A percentile compares a stretch with the other conserved stretches of the same genome.
Conservation (phyloP, 2,888 invertebrate genomes). For the Caenorhabditis parvicauda region DNA sequence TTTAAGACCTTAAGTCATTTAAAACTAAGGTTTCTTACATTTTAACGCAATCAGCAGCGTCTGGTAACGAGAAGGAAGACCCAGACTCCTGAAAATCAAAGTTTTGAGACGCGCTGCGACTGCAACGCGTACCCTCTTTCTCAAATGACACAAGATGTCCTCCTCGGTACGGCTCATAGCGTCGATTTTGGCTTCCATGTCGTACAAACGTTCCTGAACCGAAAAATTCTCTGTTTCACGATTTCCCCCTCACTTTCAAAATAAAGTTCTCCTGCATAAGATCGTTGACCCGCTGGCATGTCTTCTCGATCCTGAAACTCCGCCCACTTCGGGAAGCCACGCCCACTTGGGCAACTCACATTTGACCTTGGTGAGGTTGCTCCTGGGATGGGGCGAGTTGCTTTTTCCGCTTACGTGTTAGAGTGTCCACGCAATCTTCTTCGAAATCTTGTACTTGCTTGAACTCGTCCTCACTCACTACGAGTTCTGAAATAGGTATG, state of each 20-base stretch:
- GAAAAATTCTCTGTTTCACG: not conserved
- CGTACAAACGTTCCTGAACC: constrained; percentile 13
- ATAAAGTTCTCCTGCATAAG: constrained; percentile 44
- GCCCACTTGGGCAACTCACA: too few relatives aligned
- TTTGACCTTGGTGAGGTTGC: constrained; percentile 13
- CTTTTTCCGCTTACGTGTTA: constrained; percentile 71
- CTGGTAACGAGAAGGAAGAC: constrained; percentile 21
- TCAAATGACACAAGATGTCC: constrained; percentile 10
- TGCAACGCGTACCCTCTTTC: not conserved
- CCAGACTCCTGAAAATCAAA: constrained; percentile 15
- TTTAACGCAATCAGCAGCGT: constrained; percentile 9
- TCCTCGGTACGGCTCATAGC: constrained; percentile 18
- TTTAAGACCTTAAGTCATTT: too few relatives aligned
- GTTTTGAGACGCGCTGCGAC: not conserved
- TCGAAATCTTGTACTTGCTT: constrained; percentile 93
- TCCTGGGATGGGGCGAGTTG: constrained; percentile 21
- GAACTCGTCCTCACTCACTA: constrained; percentile 87
- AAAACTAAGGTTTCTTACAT: too few relatives aligned
- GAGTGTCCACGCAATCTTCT: constrained; percentile 95
- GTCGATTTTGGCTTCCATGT: constrained; percentile 33
- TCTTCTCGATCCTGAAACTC: constrained; percentile 32
- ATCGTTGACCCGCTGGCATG: constrained; percentile 37
- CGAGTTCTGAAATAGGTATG: constrained; percentile 70
- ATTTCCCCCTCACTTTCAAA: constrained; percentile 15
- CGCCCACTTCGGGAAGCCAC: not conserved